Evolutionary conservation across 1,140 invertebrate species (phyloP).

Genomic region (Musca vetustissima): DNA sequence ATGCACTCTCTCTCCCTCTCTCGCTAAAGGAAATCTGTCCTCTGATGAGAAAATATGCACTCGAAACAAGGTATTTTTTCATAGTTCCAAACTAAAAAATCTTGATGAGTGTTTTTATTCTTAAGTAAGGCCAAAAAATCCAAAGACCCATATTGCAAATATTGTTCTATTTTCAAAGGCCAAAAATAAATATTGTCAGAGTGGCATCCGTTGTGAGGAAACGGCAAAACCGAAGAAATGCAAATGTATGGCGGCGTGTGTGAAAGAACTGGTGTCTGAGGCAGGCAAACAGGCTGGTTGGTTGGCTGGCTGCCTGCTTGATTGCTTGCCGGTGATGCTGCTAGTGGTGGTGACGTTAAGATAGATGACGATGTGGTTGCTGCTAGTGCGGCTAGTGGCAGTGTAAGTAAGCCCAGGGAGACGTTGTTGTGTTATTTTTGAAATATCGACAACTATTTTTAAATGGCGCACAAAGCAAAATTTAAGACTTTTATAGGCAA

Average conservation of each 20-base stretch:
- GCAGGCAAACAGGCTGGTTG: too few relatives aligned
- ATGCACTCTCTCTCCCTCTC: too few relatives aligned
- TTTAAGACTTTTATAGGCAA: background rate
- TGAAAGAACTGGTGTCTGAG: too few relatives aligned
- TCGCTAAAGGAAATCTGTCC: too few relatives aligned
- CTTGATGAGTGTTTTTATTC: too few relatives aligned
- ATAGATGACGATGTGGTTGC: background rate
- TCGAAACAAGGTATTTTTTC: background rate
- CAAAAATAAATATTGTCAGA: constrained; percentile 13
- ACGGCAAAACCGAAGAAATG: background rate
- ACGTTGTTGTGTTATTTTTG: constrained; percentile 31
- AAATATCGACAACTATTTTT: constrained; percentile 30
- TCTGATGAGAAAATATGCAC: too few relatives aligned
- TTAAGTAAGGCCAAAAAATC: too few relatives aligned
- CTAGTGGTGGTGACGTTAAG: background rate
- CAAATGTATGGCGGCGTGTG: background rate
- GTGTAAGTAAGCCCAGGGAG: constrained; percentile 28
- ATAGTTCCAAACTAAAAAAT: background rate
- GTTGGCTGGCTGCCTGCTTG: too few relatives aligned
- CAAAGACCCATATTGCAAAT: too few relatives aligned
- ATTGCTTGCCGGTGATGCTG: background rate
- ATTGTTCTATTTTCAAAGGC: constrained; percentile 7
- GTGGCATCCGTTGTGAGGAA: background rate
- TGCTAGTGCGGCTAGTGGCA: background rate
- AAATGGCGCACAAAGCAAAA: constrained; percentile 18